Percentiles rank a stretch among this genome's conserved stretches.
Conservation (phyloP, 1,140 invertebrate genomes). For the Drosophila tristis region DNA sequence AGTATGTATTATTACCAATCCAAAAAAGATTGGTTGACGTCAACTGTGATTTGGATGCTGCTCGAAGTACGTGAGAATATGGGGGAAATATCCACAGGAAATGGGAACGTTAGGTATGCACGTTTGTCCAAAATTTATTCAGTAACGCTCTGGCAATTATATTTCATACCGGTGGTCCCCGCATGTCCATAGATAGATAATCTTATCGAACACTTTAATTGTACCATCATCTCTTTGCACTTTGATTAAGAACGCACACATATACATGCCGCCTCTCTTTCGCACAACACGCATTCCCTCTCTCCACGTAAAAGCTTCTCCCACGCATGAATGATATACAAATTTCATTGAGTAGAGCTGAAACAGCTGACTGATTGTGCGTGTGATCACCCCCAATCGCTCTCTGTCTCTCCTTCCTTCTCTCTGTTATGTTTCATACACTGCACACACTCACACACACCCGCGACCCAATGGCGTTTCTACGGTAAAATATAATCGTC, state of each 20-base stretch:
- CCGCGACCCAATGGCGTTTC: too few relatives aligned
- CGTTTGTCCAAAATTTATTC: too few relatives aligned
- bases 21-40: conserved; percentile 35
- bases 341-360: conserved; percentile 32
- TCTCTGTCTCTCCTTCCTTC: conserved; percentile 1
- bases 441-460: conserved; percentile 16
- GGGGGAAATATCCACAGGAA: too few relatives aligned
- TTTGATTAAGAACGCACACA: too few relatives aligned
- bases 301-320: neutral
- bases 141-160: too few relatives aligned
- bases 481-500: conserved; percentile 23
- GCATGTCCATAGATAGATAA: too few relatives aligned
- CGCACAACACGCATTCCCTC: neutral
- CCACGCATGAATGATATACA: conserved; percentile 26
- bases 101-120: too few relatives aligned
- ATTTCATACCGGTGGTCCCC: too few relatives aligned
- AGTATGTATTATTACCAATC: conserved; percentile 5
- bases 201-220: too few relatives aligned
- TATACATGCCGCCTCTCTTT: neutral
- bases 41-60: conserved; percentile 23
- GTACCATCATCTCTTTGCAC: too few relatives aligned
- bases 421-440: conserved; percentile 36
- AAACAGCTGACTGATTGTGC: conserved; percentile 49
- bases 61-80: too few relatives aligned
- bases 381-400: conserved; percentile 32